phyloP scores from a whole-genome alignment of 2,797 vertebrate species.

The Clarias pachynema region DNA sequence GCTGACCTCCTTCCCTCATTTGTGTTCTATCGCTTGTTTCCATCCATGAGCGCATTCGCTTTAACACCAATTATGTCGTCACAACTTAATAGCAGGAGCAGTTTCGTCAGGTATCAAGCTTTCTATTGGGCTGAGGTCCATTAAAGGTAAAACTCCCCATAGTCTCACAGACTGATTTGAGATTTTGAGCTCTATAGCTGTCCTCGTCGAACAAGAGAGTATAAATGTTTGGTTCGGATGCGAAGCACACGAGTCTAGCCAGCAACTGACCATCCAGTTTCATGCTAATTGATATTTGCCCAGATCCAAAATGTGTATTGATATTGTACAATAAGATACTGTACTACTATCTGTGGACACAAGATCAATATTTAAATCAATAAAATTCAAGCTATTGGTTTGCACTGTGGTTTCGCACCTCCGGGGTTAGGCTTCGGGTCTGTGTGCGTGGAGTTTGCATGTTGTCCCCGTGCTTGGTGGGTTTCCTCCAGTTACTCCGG shows the following conservation, averaged over 20 bases:
- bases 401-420: no score
- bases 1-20: background rate
- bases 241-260: background rate
- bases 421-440: no score
- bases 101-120: background rate
- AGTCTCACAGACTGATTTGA: background rate
- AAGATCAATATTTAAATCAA: background rate
- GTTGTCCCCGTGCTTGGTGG: no score
- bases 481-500: no score
- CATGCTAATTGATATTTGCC: background rate
- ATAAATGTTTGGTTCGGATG: background rate
- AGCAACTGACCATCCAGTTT: background rate
- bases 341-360: background rate
- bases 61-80: background rate
- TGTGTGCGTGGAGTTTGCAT: no score
- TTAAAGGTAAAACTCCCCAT: background rate
- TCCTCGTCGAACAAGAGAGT: background rate
- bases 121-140: background rate
- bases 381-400: no score
- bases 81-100: background rate
- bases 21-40: background rate
- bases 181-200: background rate
- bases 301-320: background rate
- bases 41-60: background rate
- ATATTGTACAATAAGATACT: background rate